Evolutionary conservation across 2,113 vertebrate genomes (phyloP).

Genomic region (Catharus minimus): DNA sequence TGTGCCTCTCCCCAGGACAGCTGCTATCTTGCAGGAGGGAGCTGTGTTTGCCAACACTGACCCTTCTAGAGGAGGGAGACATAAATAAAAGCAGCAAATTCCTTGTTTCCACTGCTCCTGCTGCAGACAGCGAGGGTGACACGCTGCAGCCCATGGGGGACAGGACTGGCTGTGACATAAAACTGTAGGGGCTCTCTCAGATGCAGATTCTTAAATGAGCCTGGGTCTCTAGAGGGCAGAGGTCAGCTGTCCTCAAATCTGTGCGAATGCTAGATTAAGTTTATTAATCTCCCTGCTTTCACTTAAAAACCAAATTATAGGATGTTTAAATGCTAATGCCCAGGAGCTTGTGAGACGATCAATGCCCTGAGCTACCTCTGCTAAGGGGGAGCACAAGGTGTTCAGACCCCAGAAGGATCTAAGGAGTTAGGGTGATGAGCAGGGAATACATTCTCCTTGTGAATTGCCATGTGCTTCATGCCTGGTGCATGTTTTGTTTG

Average conservation of each 20-base stretch:
- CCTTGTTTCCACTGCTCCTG: not conserved
- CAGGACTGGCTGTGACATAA: not conserved
- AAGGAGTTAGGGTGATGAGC: not conserved
- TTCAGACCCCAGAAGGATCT: not conserved
- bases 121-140: not conserved
- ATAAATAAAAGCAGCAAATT: conserved; percentile 12
- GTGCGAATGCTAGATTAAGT: conserved; percentile 49
- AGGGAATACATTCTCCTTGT: not conserved
- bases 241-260: conserved; percentile 48
- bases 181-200: not conserved
- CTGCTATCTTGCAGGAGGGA: conserved; percentile 5
- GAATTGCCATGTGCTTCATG: not conserved
- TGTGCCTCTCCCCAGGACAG: not conserved
- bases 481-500: not conserved
- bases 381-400: not conserved
- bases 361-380: not conserved
- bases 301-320: conserved; percentile 54
- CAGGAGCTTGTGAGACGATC: not conserved
- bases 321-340: conserved; percentile 22
- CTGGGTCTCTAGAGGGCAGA: conserved; percentile 56
- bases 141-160: not conserved
- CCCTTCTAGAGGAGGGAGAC: not conserved
- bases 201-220: conserved; percentile 32
- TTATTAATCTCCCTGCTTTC: conserved; percentile 59
- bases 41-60: not conserved